These are phyloP conservation scores for Macaca nemestrina DNA, from an alignment of 2,113 vertebrate species.

Conservation along the genomic window DNA sequence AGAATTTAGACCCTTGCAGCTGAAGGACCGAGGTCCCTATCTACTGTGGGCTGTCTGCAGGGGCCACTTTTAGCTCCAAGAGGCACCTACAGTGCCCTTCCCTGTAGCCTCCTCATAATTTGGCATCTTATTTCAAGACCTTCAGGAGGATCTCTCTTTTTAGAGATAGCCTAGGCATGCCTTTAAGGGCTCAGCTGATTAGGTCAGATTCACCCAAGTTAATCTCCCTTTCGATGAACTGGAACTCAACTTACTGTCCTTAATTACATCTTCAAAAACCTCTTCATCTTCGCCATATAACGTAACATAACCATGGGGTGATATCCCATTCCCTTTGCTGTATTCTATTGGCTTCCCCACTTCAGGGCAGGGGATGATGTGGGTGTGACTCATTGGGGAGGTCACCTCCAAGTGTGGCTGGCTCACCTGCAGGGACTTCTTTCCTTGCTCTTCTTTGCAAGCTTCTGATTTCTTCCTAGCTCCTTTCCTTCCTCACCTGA, in stretches of 20 bases:
- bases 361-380: no score
- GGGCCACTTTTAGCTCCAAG: no score
- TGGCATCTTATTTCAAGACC: no score
- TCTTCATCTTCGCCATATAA: not conserved
- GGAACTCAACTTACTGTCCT: not conserved
- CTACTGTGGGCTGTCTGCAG: not conserved
- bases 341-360: not conserved
- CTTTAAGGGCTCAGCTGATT: not conserved
- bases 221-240: not conserved
- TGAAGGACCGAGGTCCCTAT: not conserved
- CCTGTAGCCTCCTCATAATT: no score
- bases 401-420: not conserved
- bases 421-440: not conserved
- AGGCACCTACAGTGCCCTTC: no score
- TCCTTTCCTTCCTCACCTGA: not conserved
- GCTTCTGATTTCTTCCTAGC: not conserved
- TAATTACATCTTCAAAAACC: not conserved
- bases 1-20: not conserved
- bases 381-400: not conserved
- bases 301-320: accelerated
- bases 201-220: not conserved
- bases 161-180: not conserved
- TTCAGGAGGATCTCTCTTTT: not conserved
- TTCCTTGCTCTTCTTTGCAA: not conserved
- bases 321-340: no score